Evolutionary conservation across 2,113 vertebrate species (phyloP), one percentile per base, ranked within the genome.

Genomic region (Corythoichthys intestinalis): DNA sequence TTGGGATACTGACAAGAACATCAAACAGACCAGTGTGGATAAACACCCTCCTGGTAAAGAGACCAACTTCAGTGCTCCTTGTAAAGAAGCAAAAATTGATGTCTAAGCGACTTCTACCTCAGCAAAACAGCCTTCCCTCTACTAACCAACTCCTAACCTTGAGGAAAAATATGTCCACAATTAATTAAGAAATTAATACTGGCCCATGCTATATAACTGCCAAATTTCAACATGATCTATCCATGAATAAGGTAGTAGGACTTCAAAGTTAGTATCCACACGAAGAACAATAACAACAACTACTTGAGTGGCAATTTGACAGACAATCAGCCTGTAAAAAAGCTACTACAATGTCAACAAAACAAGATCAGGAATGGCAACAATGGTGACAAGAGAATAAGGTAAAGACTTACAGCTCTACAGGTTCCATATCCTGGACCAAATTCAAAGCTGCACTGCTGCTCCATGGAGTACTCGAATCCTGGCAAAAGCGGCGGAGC

Each of bases 381-480:
- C 5, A 44, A 46, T 11, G 54, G 46, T 15, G n/a, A 38, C 15
- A 35, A 11, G 59, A 12, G 48, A 35, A 58, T 57, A 50, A 47
- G 20, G 20, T 28, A 1, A 47, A 17, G 82, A 93, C 95, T 87
- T 90, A 98, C 97, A 80, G 94, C 94, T 0, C 94, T 96, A 77
- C 97, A 99, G 91, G 93, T 94, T 91, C 95, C 95, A 90, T 95
- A 98, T 80, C 94, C 96, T 41, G 94, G 89, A 11, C 97, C 97
- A 0, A 98, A 99, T 85, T 98, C 94, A 37, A 97, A 98, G 15
- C 94, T 94, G 77, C 96, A 99, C 88, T 99, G 97, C 78, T 99
- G 94, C 12, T 98, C 96, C 96, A 99, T 95, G 74, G 96, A 95
- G 79, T 96, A 98, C 80, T 96, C 92, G 64, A 98, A 93, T 11